phyloP scores from a whole-genome alignment of 2,888 invertebrate species.

The Aleiodes alternator region DNA sequence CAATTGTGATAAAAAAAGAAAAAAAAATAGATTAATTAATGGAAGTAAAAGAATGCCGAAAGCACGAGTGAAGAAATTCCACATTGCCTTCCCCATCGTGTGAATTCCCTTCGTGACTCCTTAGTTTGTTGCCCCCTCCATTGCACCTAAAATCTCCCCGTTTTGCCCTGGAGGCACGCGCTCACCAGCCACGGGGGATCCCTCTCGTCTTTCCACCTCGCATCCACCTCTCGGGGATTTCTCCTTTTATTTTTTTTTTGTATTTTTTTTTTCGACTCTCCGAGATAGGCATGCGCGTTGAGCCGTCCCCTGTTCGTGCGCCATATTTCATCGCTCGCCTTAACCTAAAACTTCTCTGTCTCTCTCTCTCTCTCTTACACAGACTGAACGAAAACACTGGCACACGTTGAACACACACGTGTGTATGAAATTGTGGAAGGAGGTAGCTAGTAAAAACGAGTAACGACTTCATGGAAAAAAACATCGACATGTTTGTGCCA shows the following conservation, averaged over 20 bases:
- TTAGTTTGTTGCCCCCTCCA: conserved; percentile 47
- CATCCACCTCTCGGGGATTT: conserved; percentile 36
- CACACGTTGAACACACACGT: conserved; percentile 41
- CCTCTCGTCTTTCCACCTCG: conserved; percentile 52
- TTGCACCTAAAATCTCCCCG: conserved; percentile 50
- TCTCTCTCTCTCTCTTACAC: background rate
- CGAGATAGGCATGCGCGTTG: conserved; percentile 54
- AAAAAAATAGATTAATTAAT: conserved; percentile 36
- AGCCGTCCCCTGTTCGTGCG: conserved; percentile 59
- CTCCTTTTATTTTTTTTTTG: conserved; percentile 37
- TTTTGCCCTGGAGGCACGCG: conserved; percentile 64
- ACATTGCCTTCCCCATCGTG: conserved; percentile 49
- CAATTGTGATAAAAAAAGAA: background rate
- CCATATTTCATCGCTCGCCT: conserved; percentile 58
- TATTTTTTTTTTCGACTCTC: conserved; percentile 46
- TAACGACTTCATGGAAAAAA: conserved; percentile 55
- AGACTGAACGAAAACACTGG: conserved; percentile 29
- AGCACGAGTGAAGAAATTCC: conserved; percentile 4
- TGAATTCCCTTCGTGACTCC: conserved; percentile 53
- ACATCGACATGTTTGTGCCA: conserved; percentile 35
- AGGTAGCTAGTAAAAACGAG: conserved; percentile 55
- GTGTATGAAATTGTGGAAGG: conserved; percentile 47
- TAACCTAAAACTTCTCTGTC: conserved; percentile 13
- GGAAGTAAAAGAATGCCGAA: background rate
- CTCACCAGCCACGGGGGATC: conserved; percentile 65